phyloP scores from a whole-genome alignment of 2,113 vertebrate genomes.

The Myrmecophaga tridactyla region DNA sequence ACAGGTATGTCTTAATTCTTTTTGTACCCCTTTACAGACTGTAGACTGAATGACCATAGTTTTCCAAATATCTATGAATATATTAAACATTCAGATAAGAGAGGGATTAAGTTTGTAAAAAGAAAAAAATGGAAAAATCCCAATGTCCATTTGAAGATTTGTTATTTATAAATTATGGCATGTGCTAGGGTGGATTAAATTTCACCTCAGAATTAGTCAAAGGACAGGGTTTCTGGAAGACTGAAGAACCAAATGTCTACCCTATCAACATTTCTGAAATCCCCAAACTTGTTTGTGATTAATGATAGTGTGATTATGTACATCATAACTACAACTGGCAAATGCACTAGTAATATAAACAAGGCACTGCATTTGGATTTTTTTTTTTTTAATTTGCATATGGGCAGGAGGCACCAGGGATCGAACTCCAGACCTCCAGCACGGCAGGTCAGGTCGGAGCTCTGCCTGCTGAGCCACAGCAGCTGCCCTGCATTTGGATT shows the following conservation, averaged over 20 bases:
- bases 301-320: background rate
- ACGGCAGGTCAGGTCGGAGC: too few relatives aligned
- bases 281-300: background rate
- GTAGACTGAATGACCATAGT: background rate
- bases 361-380: background rate
- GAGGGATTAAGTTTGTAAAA: background rate
- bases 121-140: background rate
- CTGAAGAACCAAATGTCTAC: background rate
- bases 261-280: background rate
- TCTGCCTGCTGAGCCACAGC: too few relatives aligned
- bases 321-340: background rate
- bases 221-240: conserved; percentile 1
- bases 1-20: background rate
- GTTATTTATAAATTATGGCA: background rate
- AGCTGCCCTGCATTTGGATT: background rate
- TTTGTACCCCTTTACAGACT: background rate
- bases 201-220: conserved; percentile 34
- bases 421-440: too few relatives aligned
- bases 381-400: too few relatives aligned
- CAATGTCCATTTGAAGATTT: background rate
- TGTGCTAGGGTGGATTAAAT: background rate
- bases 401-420: too few relatives aligned
- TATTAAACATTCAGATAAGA: conserved; percentile 11
- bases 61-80: background rate
- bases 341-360: background rate